A percentile compares a stretch with the other conserved stretches of the same genome.
phyloP scores from a whole-genome alignment of 2,888 invertebrate genomes.

The Graphium colonna region DNA sequence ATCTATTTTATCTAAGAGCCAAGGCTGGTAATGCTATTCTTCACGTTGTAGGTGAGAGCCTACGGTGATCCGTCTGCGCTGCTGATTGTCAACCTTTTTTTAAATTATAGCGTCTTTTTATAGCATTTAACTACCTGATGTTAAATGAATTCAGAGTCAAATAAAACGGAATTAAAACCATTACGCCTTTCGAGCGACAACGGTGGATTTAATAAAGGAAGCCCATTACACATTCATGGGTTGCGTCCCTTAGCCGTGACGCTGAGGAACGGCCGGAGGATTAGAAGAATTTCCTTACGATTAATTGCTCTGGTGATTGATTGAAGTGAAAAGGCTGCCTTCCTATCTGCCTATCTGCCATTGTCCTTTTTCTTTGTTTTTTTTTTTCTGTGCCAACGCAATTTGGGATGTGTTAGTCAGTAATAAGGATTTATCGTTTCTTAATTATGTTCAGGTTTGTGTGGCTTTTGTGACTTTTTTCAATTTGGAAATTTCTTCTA shows the following conservation, averaged over 20 bases:
- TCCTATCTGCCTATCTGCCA: slow-evolving; percentile 16
- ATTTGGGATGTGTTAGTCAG: not conserved
- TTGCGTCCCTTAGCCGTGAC: slow-evolving; percentile 29
- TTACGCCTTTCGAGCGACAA: slow-evolving; percentile 1
- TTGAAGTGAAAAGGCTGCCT: slow-evolving; percentile 17
- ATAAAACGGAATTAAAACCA: not conserved
- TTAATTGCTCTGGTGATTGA: slow-evolving; percentile 36
- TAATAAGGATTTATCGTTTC: not conserved
- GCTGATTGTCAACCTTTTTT: no score
- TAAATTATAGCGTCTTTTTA: no score
- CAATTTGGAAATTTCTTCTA: no score
- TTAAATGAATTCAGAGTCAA: no score
- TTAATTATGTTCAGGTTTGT: no score
- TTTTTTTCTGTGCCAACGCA: slow-evolving; percentile 31
- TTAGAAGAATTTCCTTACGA: slow-evolving; percentile 33
- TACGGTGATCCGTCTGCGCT: no score
- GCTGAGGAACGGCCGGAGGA: slow-evolving; percentile 34
- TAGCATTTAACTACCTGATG: no score
- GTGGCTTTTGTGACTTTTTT: no score
- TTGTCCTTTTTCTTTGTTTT: slow-evolving; percentile 39
- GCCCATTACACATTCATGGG: slow-evolving; percentile 28
- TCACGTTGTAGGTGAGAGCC: no score
- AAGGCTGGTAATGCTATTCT: no score
- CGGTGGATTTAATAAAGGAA: slow-evolving; percentile 19
- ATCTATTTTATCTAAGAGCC: no score